Evolutionary conservation across 2,113 vertebrate genomes (phyloP).

Genomic region (Tachysurus vachellii): DNA sequence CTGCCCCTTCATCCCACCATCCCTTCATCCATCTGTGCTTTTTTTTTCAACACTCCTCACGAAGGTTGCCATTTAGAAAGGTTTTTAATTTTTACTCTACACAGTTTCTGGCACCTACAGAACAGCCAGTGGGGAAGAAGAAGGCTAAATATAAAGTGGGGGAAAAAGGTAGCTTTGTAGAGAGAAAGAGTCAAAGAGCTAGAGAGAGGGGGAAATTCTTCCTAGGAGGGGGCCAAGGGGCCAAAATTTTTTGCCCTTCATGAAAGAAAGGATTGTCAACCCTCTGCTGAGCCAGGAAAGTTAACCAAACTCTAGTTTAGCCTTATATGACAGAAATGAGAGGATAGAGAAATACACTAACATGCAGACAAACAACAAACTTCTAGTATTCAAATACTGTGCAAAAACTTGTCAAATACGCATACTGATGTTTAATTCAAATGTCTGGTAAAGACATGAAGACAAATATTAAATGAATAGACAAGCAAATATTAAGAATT

Average conservation of each 20-base stretch:
- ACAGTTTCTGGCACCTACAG: conserved; percentile 55
- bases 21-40: conserved; percentile 14
- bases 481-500: background rate
- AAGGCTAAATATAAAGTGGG: conserved; percentile 76
- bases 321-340: conserved; percentile 46
- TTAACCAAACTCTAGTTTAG: conserved; percentile 72
- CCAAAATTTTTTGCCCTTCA: conserved; percentile 64
- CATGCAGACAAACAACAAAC: conserved; percentile 48
- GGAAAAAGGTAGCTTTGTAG: conserved; percentile 76
- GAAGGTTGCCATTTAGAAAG: conserved; percentile 64
- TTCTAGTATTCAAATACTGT: background rate
- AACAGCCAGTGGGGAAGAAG: conserved; percentile 58
- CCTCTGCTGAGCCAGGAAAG: conserved; percentile 75
- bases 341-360: conserved; percentile 26
- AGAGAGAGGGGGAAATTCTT: conserved; percentile 54
- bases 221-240: conserved; percentile 65
- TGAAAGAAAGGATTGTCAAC: conserved; percentile 80
- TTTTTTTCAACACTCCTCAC: conserved; percentile 61
- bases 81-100: conserved; percentile 55
- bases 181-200: conserved; percentile 53
- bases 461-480: background rate
- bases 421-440: background rate
- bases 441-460: background rate
- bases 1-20: conserved; percentile 58
- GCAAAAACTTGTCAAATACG: background rate